Percentiles rank a stretch among this genome's conserved stretches.
Conservation (phyloP, 2,797 vertebrate genomes). For the Mus minutoides region DNA sequence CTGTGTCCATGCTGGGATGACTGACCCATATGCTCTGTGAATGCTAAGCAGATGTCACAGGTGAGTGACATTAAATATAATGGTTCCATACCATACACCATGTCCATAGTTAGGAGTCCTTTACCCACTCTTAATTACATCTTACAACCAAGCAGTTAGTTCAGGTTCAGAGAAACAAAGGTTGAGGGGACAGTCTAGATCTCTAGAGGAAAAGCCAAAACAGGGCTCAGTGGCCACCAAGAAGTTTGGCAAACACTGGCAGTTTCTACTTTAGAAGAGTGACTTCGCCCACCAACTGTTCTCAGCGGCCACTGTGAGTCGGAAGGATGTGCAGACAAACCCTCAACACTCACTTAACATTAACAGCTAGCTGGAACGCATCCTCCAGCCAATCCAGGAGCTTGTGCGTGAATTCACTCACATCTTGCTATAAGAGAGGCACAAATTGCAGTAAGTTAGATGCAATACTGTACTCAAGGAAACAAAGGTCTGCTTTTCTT, state of each 20-base stretch:
- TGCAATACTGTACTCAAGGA: background rate
- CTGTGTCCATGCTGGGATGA: background rate
- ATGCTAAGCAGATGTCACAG: background rate
- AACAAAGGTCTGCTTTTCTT: conserved; percentile 38
- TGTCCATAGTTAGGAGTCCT: background rate
- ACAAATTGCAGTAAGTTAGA: conserved; percentile 61
- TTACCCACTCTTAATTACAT: background rate
- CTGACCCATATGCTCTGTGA: background rate
- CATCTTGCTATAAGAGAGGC: conserved; percentile 91
- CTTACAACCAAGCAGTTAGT: conserved; percentile 6
- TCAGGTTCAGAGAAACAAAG: background rate
- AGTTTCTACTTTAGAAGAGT: background rate
- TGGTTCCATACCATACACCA: background rate
- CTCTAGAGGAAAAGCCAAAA: conserved; percentile 35
- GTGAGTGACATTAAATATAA: conserved; percentile 17
- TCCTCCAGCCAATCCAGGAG: conserved; percentile 99
- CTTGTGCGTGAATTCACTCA: conserved; percentile 99
- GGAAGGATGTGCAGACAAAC: background rate
- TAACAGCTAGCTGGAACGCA: conserved; percentile 94
- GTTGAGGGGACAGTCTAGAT: background rate
- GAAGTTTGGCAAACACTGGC: conserved; percentile 9
- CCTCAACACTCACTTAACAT: conserved; percentile 89
- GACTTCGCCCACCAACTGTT: background rate
- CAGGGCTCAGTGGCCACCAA: background rate
- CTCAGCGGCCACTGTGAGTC: background rate